Evolutionary conservation across 2,888 invertebrate genomes (phyloP), one percentile per base, ranked within the genome.

Genomic region (Sylvicola fuscatus): DNA sequence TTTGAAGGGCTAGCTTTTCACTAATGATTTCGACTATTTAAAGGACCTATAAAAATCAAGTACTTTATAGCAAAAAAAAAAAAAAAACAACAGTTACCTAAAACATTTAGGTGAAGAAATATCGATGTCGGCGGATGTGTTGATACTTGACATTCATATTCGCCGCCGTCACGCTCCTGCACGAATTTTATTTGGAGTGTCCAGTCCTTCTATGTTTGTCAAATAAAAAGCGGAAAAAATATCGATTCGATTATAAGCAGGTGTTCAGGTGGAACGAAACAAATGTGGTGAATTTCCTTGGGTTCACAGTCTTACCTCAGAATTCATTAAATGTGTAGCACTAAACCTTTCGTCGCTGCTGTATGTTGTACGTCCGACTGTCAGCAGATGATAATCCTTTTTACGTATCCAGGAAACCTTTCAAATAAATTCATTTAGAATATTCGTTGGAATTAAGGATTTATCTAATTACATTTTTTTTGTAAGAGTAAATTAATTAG

Each of bases 71-170:
- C 8, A 21, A 21, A 21, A 21, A 21, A 4, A 21, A 21, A 6
- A 21, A 21, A 21, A 8, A 4, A 21, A 21, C 21, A 21, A 21
- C 21, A n/a, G n/a, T 76, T 66, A 87, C 87, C 86, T 39, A 86
- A 81, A 46, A 87, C 84, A 53, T 80, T 77, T 44, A 87, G 70
- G 48, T 73, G 70, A 45, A 87, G 64, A 60, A 84, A 84, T 63
- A 87, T 82, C 60, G 84, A 84, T 42, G 80, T 78, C 46, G 86
- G 84, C 42, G 87, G 87, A 65, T 87, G 84, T 33, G 84, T 84
- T 21, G 86, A 84, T 38, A 87, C 82, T 66, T 87, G 86, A 56
- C 81, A 82, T 60, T 87, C 84, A 60, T 86, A 87, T 46, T 79
- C 59, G 35, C 87, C 87, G 27, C 79, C 82, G 54, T 89, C 87